Base-by-base conservation (phyloP, 23 tunicate species). In the Halocynthia roretzi region DNA sequence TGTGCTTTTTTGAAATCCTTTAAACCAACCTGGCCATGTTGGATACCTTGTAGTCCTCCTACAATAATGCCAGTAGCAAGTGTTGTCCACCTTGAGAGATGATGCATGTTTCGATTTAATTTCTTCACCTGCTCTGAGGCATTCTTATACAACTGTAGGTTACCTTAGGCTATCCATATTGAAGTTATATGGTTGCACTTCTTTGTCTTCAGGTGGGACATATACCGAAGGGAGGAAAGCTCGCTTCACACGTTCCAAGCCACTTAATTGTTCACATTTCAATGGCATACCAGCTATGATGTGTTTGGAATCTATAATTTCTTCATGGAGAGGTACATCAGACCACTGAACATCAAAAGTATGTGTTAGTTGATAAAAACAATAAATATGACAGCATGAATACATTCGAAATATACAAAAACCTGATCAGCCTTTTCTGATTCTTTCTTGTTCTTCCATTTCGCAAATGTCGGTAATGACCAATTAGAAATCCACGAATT, bases 171-270 rank as follows among this genome's bases (percentile, higher is more conserved):
- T 67, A n/a, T 72, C 67, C 7, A 10, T 8, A 61, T 87, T 87
- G 57, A 44, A 87, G 12, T 61, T 67, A 51, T 82, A 80, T 4
- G 83, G 53, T 22, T 72, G 68, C 6, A 82, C 83, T 49, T 61
- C 8, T 10, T 17, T 18, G 21, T 57, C 66, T 63, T 50, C 82
- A 31, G 70, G 22, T 54, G 62, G 56, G 51, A 72, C 66, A 56
- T 56, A 82, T 52, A 50, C 54, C 51, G 22, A 15, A 7, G 93
- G 93, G 6, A 87, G 71, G 65, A 87, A 87, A 20, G 93, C 80
- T 14, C 61, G 76, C 70, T 87, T 87, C 75, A 87, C 50, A 23
- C 86, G 65, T 61, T 87, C 80, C 58, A 23, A 71, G 6, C 82
- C 83, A 61, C 75, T 11, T 17, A 82, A 8, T 14, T 71, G 19